Percentiles rank a stretch among this genome's conserved stretches.
These are phyloP conservation scores for Girardia tigrina DNA, from an alignment of 2,888 invertebrate genomes.

Conservation along the genomic window DNA sequence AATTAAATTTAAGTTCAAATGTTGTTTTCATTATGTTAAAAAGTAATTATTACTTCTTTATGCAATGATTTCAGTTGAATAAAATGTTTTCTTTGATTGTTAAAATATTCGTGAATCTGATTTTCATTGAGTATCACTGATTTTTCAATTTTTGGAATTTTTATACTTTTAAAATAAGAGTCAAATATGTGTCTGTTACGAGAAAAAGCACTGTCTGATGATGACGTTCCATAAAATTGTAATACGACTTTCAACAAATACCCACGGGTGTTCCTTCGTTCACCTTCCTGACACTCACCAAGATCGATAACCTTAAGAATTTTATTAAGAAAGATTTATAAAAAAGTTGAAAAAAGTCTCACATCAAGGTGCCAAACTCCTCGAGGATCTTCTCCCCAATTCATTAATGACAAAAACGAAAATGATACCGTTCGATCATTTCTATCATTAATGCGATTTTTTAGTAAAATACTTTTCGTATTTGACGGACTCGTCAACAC, in stretches of 20 bases:
- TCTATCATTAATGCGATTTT: neutral
- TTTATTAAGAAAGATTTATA: too few relatives aligned
- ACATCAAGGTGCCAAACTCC: conserved; percentile 25
- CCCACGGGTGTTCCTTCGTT: neutral
- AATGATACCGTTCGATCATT: neutral
- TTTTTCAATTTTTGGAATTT: neutral
- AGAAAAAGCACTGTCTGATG: neutral
- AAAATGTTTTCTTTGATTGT: neutral
- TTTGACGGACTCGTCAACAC: neutral
- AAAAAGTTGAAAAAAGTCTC: too few relatives aligned
- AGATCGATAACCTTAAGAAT: neutral
- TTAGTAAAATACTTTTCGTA: neutral
- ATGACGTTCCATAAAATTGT: neutral
- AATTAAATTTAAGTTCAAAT: too few relatives aligned
- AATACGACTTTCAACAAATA: neutral
- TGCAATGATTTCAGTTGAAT: neutral
- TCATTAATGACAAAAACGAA: conserved; percentile 25
- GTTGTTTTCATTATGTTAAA: too few relatives aligned
- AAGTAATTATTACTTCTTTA: neutral
- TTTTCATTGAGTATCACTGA: neutral
- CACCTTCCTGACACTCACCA: neutral
- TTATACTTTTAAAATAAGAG: neutral
- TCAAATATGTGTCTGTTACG: neutral
- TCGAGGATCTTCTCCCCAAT: conserved; percentile 28
- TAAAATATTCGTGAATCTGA: neutral